These are phyloP conservation scores for Tetragonisca angustula DNA, from an alignment of 2,888 invertebrate species.

Conservation along the genomic window DNA sequence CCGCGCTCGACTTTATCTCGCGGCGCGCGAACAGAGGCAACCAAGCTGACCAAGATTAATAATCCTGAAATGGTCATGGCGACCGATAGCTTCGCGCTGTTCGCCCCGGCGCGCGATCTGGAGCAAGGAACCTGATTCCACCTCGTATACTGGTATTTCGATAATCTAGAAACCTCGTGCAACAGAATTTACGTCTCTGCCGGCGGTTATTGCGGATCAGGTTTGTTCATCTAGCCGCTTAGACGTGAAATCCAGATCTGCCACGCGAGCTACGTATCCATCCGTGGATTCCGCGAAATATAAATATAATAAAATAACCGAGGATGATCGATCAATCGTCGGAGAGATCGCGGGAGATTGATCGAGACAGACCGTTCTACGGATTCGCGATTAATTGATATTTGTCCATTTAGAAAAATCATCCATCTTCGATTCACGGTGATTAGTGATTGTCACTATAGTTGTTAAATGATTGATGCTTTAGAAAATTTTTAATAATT, in stretches of 20 bases:
- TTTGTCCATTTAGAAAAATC: too few species aligned
- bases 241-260: slow-evolving; percentile 59
- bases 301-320: slow-evolving; percentile 16
- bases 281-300: slow-evolving; percentile 28
- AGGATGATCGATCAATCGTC: slow-evolving; percentile 28
- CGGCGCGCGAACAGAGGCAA: slow-evolving; percentile 57
- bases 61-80: slow-evolving; percentile 69
- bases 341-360: neutral
- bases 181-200: slow-evolving; percentile 65
- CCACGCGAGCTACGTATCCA: slow-evolving; percentile 1
- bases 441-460: too few species aligned
- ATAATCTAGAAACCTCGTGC: slow-evolving; percentile 71
- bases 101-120: slow-evolving; percentile 51
- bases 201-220: slow-evolving; percentile 59
- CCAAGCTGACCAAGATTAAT: slow-evolving; percentile 64
- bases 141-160: slow-evolving; percentile 68
- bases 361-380: slow-evolving; percentile 11
- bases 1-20: slow-evolving; percentile 51
- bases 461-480: too few species aligned
- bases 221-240: slow-evolving; percentile 56
- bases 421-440: too few species aligned
- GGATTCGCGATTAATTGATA: too few species aligned
- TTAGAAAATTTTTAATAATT: too few species aligned
- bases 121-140: slow-evolving; percentile 70
- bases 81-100: slow-evolving; percentile 60